Base-by-base conservation (phyloP, 2,888 invertebrate species). In the Tethea ocularis region DNA sequence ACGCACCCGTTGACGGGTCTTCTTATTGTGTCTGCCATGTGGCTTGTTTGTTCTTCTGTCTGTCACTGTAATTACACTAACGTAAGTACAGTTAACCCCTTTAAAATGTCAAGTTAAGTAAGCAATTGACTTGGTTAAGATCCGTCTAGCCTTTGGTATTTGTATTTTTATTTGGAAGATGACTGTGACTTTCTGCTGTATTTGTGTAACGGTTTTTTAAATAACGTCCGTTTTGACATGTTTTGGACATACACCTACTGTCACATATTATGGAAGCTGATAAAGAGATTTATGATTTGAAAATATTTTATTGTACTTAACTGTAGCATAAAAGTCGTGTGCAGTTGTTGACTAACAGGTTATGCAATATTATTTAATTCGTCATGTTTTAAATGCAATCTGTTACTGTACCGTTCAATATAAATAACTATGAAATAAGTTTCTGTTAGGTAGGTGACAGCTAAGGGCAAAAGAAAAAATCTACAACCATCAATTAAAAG, bases 11-110 rank as follows among this genome's bases (percentile, higher is more conserved):
- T 46, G 46, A 46, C 46, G 46, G 58, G 59, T 72, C 60, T 61
- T 80, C 68, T 71, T 86, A 76, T 88, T 88, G 64, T 83, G 87
- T 87, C 87, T 86, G 86, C 77, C 71, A 68, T 46, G 46, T 46
- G 46, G 61, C 51, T 56, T 68, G 63, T 74, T 58, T 63, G 74
- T 79, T 71, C 20, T 46, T 46, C 46, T 73, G 78, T 80, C 77
- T 78, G 81, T 77, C 71, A 74, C 64, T 69, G 66, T 82, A 86
- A 85, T 87, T 86, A 65, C 61, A 66, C 62, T 66, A 67, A 63
- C 72, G 71, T n/a, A n/a, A n/a, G n/a, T 73, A 67, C 71, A 68
- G 68, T 78, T 80, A 77, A 80, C 78, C 77, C 76, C 38, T 57
- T 57, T 52, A 41, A 66, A 58, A 68, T 71, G 69, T 71, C 67